Evolutionary conservation across 2,113 vertebrate species (phyloP), one percentile per base, ranked within the genome.

Genomic region (Poeciliopsis turrubarensis): DNA sequence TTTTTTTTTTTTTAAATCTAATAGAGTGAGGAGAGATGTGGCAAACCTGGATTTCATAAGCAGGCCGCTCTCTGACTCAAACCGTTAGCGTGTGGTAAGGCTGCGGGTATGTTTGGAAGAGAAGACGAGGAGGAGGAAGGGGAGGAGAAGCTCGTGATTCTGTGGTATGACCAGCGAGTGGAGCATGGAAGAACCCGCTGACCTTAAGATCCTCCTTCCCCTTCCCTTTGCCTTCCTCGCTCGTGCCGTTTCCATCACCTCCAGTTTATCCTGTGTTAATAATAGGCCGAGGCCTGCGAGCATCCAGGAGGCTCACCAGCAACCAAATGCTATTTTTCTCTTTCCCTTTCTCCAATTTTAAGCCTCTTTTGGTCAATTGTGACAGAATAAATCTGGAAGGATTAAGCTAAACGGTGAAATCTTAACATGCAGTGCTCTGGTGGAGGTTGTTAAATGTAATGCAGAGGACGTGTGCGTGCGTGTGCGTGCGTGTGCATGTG

Each of bases 11-110:
- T 31, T 31, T 31, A 4, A 65, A 87, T 87, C 82, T 73, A 32
- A 67, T 78, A 2, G 15, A 73, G 83, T 32, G 34, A 82, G 77
- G 83, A 70, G 70, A 75, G 51, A 83, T 86, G 89, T 88, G 90
- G 84, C 84, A 86, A 91, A 90, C 80, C 75, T 81, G 86, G 86
- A 75, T 91, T 91, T 91, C 89, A 87, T 90, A 89, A 91, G 79
- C 60, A 17, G 51, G 70, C 78, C 64, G 0, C 74, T 75, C 68
- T 86, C 83, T 89, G 85, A 91, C 66, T 89, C 86, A 89, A 84
- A 88, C 86, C 72, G 88, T 87, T 87, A 76, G 83, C 68, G 87
- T 91, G 89, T 80, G 90, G 91, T 85, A 79, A 90, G 82, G 86
- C 87, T 73, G 80, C 71, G 25, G 26, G 90, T 81, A 79, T 88